Conservation (phyloP, 2,797 vertebrate species). For the Acrossocheilus wenchowensis region DNA sequence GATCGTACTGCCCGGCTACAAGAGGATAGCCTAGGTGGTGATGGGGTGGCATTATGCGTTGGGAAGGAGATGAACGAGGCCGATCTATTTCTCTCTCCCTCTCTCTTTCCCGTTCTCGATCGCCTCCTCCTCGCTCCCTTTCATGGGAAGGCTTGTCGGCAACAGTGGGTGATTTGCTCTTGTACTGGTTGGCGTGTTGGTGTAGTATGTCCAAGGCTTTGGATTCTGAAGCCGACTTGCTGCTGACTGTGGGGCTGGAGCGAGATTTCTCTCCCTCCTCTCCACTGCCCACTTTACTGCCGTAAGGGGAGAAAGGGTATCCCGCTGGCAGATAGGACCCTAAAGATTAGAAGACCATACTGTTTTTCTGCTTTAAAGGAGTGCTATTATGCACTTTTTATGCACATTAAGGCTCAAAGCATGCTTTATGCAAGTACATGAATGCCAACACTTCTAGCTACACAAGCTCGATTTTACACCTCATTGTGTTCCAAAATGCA, state of each 20-base stretch:
- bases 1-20: constrained; percentile 94
- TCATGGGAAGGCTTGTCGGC: constrained; percentile 93
- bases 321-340: constrained; percentile 92
- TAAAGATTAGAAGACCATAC: constrained; percentile 62
- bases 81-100: constrained; percentile 61
- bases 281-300: constrained; percentile 82
- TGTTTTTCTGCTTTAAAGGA: background rate
- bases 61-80: constrained; percentile 94
- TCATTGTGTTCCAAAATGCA: background rate
- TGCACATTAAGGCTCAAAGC: background rate
- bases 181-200: constrained; percentile 96
- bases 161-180: constrained; percentile 98
- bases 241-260: constrained; percentile 86
- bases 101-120: constrained; percentile 70
- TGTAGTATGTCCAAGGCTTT: constrained; percentile 97
- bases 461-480: background rate
- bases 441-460: background rate
- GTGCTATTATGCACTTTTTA: background rate
- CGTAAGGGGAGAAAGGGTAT: constrained; percentile 91
- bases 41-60: constrained; percentile 94
- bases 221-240: constrained; percentile 86
- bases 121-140: constrained; percentile 77
- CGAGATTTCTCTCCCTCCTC: constrained; percentile 87
- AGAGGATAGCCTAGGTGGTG: constrained; percentile 96
- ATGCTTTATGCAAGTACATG: constrained; percentile 7